A percentile compares a stretch with the other conserved stretches of the same genome.
Conservation (phyloP, 2,113 vertebrate species). For the Corapipo altera region DNA sequence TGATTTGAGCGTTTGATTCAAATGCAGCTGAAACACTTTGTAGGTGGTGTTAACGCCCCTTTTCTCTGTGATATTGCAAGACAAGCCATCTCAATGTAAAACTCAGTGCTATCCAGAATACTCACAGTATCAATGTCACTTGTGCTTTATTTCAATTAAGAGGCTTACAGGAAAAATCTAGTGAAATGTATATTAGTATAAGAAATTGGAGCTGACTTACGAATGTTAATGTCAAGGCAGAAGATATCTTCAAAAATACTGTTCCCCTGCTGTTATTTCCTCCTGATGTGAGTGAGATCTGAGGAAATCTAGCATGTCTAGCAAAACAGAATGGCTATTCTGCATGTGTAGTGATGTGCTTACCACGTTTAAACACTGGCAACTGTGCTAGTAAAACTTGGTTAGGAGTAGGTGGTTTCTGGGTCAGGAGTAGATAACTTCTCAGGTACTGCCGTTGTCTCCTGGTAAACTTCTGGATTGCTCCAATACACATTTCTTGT, state of each 20-base stretch:
- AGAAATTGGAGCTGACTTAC: neutral
- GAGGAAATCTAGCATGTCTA: neutral
- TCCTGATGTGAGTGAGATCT: neutral
- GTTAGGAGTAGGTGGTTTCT: neutral
- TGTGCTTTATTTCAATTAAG: neutral
- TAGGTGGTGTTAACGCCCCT: neutral
- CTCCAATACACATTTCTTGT: neutral
- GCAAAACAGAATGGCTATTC: neutral
- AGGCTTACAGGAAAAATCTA: neutral
- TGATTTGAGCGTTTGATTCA: neutral
- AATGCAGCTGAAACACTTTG: neutral
- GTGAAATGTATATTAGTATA: neutral
- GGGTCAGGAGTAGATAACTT: neutral
- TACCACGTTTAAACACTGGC: neutral
- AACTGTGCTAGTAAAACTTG: rapidly evolving
- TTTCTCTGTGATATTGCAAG: neutral
- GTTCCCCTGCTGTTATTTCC: neutral
- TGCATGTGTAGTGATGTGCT: neutral
- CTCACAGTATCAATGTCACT: neutral
- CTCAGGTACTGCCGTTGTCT: neutral
- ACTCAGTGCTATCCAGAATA: neutral
- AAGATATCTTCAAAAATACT: neutral
- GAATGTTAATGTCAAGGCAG: neutral
- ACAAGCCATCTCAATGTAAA: neutral
- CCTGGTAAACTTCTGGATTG: neutral